phyloP scores from a whole-genome alignment of 2,113 vertebrate genomes.

The Leptosomus discolor region DNA sequence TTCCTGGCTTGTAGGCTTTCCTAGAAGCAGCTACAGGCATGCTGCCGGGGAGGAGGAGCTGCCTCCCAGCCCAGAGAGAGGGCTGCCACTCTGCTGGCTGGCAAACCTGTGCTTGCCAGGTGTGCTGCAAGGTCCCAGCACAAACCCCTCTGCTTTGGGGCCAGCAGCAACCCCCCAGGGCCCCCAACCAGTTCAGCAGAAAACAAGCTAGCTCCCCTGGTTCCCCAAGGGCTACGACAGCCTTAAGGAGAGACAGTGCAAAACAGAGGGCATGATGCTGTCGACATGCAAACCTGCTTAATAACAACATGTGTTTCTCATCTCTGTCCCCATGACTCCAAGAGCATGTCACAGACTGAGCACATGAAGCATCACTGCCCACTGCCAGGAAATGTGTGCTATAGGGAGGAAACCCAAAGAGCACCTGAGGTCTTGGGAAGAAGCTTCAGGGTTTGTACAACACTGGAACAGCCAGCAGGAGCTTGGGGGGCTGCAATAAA shows the following conservation, averaged over 20 bases:
- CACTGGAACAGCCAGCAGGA: neutral
- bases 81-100: neutral
- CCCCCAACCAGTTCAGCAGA: neutral
- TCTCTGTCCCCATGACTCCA: neutral
- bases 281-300: neutral
- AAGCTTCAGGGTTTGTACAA: neutral
- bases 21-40: conserved; percentile 18
- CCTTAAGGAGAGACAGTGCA: neutral
- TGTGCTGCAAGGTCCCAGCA: neutral
- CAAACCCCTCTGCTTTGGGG: neutral
- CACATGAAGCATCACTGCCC: neutral
- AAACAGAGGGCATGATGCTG: neutral
- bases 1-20: conserved; percentile 53
- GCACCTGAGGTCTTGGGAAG: neutral
- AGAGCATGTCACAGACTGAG: neutral
- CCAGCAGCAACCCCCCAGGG: neutral
- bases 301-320: neutral
- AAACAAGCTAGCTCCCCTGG: neutral
- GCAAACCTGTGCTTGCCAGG: neutral
- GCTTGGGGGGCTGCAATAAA: neutral
- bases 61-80: neutral
- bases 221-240: neutral
- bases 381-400: neutral
- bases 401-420: neutral
- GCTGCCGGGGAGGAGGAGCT: neutral